Base-by-base conservation (phyloP, 2,888 invertebrate species). In the Elegia similella region DNA sequence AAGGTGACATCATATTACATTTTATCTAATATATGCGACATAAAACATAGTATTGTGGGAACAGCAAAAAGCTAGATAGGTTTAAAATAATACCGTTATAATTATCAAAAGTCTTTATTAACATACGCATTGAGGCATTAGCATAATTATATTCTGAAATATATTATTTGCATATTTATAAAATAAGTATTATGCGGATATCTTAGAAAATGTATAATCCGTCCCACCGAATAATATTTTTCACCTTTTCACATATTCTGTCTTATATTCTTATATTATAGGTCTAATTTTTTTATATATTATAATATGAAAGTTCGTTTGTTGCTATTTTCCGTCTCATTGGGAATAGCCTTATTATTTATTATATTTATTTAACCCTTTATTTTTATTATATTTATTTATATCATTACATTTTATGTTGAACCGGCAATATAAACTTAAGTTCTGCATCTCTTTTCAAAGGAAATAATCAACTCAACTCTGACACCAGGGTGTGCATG, bases 81-180 rank as follows among this genome's bases (percentile, higher is more conserved):
- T 44, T 48, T 30, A 17, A 53, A 44, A 38, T 23, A 13, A 10
- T 30, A 57, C 59, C 59, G 59, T 59, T 59, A 59, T 54, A 46
- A 59, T 52, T 52, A 42, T 46, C 29, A 12, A 56, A 55, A 52
- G 48, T 7, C 7, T 15, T 57, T 57, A 72, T 72, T 76, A 65
- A 59, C 73, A 75, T 75, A 75, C 52, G 50, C 63, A 75, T 70
- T 59, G 63, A 56, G 53, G 58, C 58, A 72, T 74, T 76, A 69
- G 55, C 72, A 70, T 69, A 74, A 70, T 62, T 57, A 59, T 58
- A 62, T 57, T 57, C 42, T 56, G 29, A 42, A 48, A 48, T 54
- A 30, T 54, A 32, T 15, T 50, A 55, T 55, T 55, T 55, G 47
- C 55, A 55, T 55, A 29, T 48, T 48, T 55, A 42, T 42, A 16